Evolutionary conservation across 2,113 vertebrate genomes (phyloP).

Genomic region (Prunella fulvescens): DNA sequence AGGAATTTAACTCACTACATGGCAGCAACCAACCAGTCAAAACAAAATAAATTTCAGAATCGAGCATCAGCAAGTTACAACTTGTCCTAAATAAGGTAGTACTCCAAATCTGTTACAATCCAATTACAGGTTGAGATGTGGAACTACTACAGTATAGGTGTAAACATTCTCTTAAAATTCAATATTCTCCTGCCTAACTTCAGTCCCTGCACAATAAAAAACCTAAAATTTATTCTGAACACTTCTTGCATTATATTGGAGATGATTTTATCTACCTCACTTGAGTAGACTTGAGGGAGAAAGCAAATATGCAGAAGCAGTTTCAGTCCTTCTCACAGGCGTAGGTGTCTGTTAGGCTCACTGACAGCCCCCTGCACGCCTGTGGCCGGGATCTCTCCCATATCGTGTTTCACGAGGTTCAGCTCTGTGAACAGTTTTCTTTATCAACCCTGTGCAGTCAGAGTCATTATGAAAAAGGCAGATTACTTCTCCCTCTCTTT

Average conservation of each 20-base stretch:
- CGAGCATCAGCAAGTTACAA: neutral
- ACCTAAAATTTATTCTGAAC: neutral
- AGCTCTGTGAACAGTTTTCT: neutral
- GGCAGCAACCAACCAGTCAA: neutral
- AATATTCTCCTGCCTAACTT: neutral
- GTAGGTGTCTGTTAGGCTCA: fast-evolving
- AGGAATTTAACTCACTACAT: neutral
- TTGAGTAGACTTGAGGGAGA: neutral
- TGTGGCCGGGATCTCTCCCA: neutral
- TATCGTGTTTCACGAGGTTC: neutral
- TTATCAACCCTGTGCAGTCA: neutral
- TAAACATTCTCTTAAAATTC: neutral
- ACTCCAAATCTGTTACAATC: neutral
- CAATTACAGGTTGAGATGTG: neutral
- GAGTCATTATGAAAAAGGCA: neutral
- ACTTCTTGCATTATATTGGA: neutral
- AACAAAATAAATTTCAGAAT: neutral
- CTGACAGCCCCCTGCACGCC: fast-evolving
- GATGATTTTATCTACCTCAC: neutral
- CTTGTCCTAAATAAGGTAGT: neutral
- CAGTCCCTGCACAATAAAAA: neutral
- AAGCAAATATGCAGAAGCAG: neutral
- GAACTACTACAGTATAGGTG: neutral
- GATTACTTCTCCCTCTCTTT: neutral
- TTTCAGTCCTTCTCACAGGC: neutral